These are phyloP conservation scores for Phocides pigmalion DNA, from an alignment of 1,140 invertebrate genomes.

Conservation along the genomic window DNA sequence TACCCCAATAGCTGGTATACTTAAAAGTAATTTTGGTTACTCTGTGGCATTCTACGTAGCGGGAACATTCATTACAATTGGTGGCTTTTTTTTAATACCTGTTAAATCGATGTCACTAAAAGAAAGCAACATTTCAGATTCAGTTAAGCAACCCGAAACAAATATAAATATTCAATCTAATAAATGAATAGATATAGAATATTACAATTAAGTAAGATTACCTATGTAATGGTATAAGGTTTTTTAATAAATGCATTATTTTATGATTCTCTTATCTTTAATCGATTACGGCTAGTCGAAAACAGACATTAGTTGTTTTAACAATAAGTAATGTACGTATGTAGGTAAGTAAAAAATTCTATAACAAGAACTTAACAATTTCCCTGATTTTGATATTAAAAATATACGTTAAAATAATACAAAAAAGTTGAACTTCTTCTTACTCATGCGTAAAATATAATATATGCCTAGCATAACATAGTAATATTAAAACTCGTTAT, in stretches of 20 bases:
- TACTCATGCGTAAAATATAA: too few species aligned
- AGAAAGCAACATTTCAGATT: slow-evolving; percentile 38
- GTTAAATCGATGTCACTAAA: slow-evolving; percentile 43
- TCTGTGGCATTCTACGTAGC: slow-evolving; percentile 61
- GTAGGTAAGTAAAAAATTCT: too few species aligned
- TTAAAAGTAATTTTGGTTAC: slow-evolving; percentile 64
- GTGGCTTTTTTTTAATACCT: slow-evolving; percentile 56
- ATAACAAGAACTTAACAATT: too few species aligned
- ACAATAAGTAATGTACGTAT: too few species aligned
- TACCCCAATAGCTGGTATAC: slow-evolving; percentile 60
- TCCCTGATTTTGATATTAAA: too few species aligned
- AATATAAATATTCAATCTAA: not conserved
- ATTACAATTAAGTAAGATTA: not conserved
- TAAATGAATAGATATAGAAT: not conserved
- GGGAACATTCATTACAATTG: slow-evolving; percentile 57
- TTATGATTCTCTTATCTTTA: slow-evolving; percentile 21
- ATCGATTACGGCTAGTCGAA: too few species aligned
- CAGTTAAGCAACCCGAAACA: slow-evolving; percentile 2
- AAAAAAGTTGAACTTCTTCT: too few species aligned
- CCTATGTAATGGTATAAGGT: not conserved
- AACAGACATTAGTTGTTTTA: too few species aligned
- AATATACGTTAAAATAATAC: too few species aligned
- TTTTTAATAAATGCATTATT: not conserved
- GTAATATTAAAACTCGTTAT: too few species aligned
- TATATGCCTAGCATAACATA: too few species aligned